phyloP scores from a whole-genome alignment of 1,140 invertebrate species.

The Euglossa dilemma region DNA sequence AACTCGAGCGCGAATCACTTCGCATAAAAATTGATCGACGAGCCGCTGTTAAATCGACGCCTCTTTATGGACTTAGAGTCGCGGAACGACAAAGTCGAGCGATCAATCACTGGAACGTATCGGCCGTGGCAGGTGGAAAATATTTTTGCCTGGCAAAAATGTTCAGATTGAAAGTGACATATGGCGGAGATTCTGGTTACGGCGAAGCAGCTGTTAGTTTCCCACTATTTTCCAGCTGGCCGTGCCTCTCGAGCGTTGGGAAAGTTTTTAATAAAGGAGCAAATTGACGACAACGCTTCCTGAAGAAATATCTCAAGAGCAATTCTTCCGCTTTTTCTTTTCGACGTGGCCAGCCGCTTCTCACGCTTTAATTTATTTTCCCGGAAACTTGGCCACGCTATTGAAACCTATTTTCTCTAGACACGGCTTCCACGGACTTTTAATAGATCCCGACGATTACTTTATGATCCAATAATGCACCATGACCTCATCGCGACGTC shows the following conservation, averaged over 20 bases:
- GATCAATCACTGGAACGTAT: not conserved
- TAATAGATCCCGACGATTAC: not conserved
- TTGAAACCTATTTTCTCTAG: constrained; percentile 16
- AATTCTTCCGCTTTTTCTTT: constrained; percentile 24
- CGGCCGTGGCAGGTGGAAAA: not conserved
- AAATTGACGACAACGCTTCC: constrained; percentile 45
- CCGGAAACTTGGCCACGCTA: constrained; percentile 4
- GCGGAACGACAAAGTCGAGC: not conserved
- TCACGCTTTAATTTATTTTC: constrained; percentile 18
- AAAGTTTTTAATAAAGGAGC: constrained; percentile 53
- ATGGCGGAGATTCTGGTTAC: not conserved
- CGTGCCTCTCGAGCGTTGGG: not conserved
- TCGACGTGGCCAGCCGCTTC: not conserved
- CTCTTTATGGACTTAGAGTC: not conserved
- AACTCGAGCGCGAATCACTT: not conserved
- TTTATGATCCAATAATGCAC: not conserved
- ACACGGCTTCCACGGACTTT: not conserved
- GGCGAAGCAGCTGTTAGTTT: constrained; percentile 23
- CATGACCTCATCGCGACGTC: not conserved
- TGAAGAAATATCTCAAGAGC: constrained; percentile 44
- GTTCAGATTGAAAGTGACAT: not conserved
- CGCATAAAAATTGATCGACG: not conserved
- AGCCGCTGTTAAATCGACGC: not conserved
- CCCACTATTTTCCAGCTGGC: constrained; percentile 10
- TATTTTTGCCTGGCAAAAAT: not conserved